phyloP scores from a whole-genome alignment of 2,113 vertebrate species.

The Ginglymostoma cirratum region DNA sequence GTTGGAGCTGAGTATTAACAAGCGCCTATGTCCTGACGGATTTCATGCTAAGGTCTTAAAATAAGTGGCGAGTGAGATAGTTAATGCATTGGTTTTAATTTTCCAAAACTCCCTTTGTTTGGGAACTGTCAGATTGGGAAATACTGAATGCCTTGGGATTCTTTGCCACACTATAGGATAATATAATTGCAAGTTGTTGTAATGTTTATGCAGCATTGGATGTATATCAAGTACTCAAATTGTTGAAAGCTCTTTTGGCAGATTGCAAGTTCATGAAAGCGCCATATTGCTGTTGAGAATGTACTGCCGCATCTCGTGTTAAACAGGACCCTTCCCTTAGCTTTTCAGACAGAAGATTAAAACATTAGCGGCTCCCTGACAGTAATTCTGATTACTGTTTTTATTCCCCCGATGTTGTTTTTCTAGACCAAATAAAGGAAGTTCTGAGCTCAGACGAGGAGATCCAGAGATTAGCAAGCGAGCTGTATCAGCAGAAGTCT shows the following conservation, averaged over 20 bases:
- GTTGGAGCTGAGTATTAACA: too few species aligned
- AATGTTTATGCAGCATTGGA: too few species aligned
- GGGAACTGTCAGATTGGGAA: too few species aligned
- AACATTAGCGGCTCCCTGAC: not conserved
- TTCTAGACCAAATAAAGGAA: conserved; percentile 37
- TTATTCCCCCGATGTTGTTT: not conserved
- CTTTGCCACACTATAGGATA: not conserved
- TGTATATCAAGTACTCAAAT: not conserved
- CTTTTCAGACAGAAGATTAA: too few species aligned
- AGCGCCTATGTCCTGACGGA: too few species aligned
- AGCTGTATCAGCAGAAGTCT: conserved; percentile 32
- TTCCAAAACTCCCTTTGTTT: too few species aligned
- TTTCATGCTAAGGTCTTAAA: too few species aligned
- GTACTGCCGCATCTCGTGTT: not conserved
- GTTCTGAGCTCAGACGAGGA: conserved; percentile 32
- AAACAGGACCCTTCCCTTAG: not conserved
- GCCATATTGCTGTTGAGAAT: not conserved
- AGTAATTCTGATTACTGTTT: not conserved
- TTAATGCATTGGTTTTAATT: too few species aligned
- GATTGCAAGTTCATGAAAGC: not conserved
- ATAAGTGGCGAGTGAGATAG: too few species aligned
- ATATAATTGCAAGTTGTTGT: not conserved
- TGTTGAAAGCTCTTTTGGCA: not conserved
- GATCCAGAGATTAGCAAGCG: conserved; percentile 35
- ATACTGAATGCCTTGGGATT: not conserved